phyloP scores from a whole-genome alignment of 2,888 invertebrate genomes.

The Vannuccia rotundouncinata region DNA sequence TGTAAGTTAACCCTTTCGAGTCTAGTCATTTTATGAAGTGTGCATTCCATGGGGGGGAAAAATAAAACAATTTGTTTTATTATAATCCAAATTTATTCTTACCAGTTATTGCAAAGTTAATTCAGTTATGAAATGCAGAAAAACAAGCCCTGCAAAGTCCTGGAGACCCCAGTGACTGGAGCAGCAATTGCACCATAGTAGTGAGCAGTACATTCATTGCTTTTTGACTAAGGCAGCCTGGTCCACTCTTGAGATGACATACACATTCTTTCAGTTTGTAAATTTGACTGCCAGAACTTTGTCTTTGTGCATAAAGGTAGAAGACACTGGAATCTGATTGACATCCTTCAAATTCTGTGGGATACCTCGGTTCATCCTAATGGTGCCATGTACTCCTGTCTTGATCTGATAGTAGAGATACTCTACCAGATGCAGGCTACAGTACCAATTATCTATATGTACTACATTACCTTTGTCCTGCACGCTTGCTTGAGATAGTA shows the following conservation, averaged over 20 bases:
- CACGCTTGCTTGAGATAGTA: constrained; percentile 10
- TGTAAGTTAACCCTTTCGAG: too few relatives aligned
- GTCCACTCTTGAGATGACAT: constrained; percentile 22
- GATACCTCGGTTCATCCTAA: constrained; percentile 28
- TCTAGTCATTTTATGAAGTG: constrained; percentile 19
- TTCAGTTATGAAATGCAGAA: constrained; percentile 20
- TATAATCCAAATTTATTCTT: constrained; percentile 21
- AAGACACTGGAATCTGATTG: constrained; percentile 10
- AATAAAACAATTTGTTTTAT: background rate
- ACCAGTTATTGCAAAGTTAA: constrained; percentile 14
- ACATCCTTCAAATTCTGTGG: constrained; percentile 29
- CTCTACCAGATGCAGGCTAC: constrained; percentile 26
- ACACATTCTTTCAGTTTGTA: constrained; percentile 13
- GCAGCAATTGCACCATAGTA: constrained; percentile 23
- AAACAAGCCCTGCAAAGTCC: constrained; percentile 21
- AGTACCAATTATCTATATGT: constrained; percentile 32
- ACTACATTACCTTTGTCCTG: constrained; percentile 27
- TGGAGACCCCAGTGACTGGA: constrained; percentile 16
- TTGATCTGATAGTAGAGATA: constrained; percentile 15
- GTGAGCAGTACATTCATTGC: background rate
- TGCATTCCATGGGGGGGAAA: constrained; percentile 6
- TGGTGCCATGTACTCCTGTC: constrained; percentile 30
- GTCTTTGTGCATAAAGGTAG: constrained; percentile 28
- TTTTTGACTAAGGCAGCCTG: constrained; percentile 22
- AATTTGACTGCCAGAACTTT: constrained; percentile 23